Evolutionary conservation across 30 jellyfish, hydroid and myxozoan species (phyloP).

Genomic region (Pseudorhiza aurosa): DNA sequence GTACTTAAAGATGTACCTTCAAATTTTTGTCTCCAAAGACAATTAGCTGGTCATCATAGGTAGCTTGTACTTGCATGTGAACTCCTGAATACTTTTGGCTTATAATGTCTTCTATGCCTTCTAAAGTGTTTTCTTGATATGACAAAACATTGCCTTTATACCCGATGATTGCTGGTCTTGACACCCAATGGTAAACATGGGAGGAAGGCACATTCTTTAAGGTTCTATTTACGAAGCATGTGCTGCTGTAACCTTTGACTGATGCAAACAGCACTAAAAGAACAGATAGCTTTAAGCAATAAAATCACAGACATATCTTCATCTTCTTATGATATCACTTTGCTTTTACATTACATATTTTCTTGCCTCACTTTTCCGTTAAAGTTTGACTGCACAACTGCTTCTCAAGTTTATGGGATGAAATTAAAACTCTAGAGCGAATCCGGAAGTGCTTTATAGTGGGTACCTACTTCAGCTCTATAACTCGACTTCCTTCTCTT

Average conservation of each 20-base stretch:
- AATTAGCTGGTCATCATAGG: slow-evolving; percentile 72
- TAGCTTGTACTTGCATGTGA: slow-evolving; percentile 93
- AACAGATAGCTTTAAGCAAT: too few species aligned
- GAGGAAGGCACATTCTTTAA: slow-evolving; percentile 52
- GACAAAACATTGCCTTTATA: slow-evolving; percentile 75
- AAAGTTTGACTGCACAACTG: too few species aligned
- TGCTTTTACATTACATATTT: too few species aligned
- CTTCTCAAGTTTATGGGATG: too few species aligned
- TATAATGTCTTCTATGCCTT: slow-evolving; percentile 79
- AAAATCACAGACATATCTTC: too few species aligned
- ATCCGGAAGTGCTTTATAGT: too few species aligned
- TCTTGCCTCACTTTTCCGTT: too few species aligned
- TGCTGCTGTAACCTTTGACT: slow-evolving; percentile 7
- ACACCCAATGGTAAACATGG: slow-evolving; percentile 67
- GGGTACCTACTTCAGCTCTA: too few species aligned
- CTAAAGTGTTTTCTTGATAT: slow-evolving; percentile 87
- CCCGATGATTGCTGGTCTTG: slow-evolving; percentile 88
- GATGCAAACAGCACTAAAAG: neutral
- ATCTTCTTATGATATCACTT: too few species aligned
- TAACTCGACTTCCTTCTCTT: too few species aligned
- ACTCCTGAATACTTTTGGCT: slow-evolving; percentile 72
- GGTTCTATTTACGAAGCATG: slow-evolving; percentile 59
- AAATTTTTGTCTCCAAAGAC: slow-evolving; percentile 84
- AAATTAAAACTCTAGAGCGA: too few species aligned
- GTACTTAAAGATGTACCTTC: slow-evolving; percentile 42